Conservation (phyloP, 1,140 invertebrate species). For the Lanistes nyassanus region DNA sequence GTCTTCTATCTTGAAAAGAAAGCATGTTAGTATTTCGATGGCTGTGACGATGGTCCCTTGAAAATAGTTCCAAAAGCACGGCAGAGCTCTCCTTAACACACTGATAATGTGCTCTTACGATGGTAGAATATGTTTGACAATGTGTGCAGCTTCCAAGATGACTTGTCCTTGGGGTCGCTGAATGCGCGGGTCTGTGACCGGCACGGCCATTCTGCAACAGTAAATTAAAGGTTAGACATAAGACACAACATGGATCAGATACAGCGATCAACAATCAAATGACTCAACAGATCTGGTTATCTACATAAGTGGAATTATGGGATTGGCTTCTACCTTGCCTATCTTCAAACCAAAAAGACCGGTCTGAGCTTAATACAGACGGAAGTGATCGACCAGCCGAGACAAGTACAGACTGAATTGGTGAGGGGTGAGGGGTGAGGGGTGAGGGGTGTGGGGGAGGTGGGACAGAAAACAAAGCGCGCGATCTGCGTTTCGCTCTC, state of each 20-base stretch:
- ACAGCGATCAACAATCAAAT: no score
- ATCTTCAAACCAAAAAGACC: no score
- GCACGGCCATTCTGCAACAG: constrained; percentile 53
- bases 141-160: constrained; percentile 55
- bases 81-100: neutral
- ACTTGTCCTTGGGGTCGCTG: constrained; percentile 45
- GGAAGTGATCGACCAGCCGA: no score
- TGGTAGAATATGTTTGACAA: constrained; percentile 42
- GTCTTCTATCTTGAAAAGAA: neutral
- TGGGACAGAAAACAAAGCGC: no score
- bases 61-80: neutral
- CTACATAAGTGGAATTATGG: no score
- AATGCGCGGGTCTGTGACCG: constrained; percentile 52
- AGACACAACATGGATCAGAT: no score
- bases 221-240: neutral
- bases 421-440: no score
- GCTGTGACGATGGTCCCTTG: neutral
- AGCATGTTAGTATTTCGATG: neutral
- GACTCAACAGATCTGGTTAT: no score
- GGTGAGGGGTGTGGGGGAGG: no score
- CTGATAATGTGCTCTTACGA: neutral
- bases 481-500: constrained; percentile 29
- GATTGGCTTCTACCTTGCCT: no score
- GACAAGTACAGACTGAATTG: neutral
- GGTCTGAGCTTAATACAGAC: no score